Conservation (phyloP, 2,113 vertebrate species). For the Pteropus alecto region DNA sequence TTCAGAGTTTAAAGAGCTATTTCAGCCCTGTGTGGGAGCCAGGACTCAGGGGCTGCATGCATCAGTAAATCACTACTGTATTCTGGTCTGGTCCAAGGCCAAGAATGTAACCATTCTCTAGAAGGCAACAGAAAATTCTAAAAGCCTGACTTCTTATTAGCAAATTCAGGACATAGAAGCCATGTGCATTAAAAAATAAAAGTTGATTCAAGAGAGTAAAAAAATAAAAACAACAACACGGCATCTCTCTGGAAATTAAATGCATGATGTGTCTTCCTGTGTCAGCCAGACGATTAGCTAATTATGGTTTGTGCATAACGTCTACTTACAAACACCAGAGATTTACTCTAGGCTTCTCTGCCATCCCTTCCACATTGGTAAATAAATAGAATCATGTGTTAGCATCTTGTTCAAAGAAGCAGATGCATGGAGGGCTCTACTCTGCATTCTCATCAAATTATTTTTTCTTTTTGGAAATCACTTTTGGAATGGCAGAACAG, state of each 20-base stretch:
- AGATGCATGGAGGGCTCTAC: not conserved
- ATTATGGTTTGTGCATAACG: not conserved
- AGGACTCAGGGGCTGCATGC: not conserved
- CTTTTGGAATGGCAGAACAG: not conserved
- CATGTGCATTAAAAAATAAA: not conserved
- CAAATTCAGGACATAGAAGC: constrained; percentile 4
- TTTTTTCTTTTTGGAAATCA: not conserved
- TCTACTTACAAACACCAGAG: not conserved
- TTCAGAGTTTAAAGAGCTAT: constrained; percentile 18
- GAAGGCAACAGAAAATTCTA: not conserved
- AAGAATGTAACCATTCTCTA: not conserved
- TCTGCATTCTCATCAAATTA: not conserved
- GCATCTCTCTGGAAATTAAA: not conserved
- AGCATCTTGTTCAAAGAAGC: not conserved
- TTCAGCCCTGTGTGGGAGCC: not conserved
- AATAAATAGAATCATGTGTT: not conserved
- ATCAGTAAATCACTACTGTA: not conserved
- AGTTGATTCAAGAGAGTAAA: not conserved
- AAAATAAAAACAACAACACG: not conserved
- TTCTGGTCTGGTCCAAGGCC: not conserved
- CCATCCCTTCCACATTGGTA: not conserved
- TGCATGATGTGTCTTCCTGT: not conserved
- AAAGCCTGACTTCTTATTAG: constrained; percentile 29
- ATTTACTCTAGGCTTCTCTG: not conserved
- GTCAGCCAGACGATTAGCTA: not conserved